Conservation (phyloP, 2,888 invertebrate species). For the Drosophila helvetica region DNA sequence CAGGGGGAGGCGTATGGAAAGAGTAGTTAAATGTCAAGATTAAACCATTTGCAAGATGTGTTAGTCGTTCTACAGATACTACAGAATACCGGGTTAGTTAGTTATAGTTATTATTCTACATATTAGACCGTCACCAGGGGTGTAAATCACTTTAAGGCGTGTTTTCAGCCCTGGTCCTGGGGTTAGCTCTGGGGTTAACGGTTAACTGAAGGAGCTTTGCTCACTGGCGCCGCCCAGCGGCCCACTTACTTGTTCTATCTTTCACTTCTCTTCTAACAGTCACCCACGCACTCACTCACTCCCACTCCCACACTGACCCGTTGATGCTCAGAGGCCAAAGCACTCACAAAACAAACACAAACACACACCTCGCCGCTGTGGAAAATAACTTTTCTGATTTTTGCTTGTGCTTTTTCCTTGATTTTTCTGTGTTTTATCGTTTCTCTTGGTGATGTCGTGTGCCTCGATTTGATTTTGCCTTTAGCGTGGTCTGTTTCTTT, state of each 20-base stretch:
- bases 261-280: not conserved
- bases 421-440: slow-evolving; percentile 1
- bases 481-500: not conserved
- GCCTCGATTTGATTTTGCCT: not conserved
- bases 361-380: slow-evolving; percentile 33
- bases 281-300: slow-evolving; percentile 7
- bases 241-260: slow-evolving; percentile 51
- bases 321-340: slow-evolving; percentile 14
- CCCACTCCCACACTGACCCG: slow-evolving; percentile 10
- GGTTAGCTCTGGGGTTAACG: slow-evolving; percentile 16
- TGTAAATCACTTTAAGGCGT: not conserved
- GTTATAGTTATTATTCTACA: not conserved
- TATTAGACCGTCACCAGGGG: slow-evolving; percentile 2
- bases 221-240: slow-evolving; percentile 62
- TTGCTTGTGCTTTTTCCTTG: slow-evolving; percentile 8
- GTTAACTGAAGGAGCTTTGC: slow-evolving; percentile 38
- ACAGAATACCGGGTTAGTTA: slow-evolving; percentile 1
- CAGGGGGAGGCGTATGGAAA: slow-evolving; percentile 62
- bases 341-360: slow-evolving; percentile 28
- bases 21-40: slow-evolving; percentile 73
- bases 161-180: slow-evolving; percentile 9
- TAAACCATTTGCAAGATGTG: slow-evolving; percentile 74
- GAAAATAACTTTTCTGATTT: slow-evolving; percentile 27
- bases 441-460: slow-evolving; percentile 8
- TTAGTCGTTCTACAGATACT: slow-evolving; percentile 51